phyloP scores from a whole-genome alignment of 2,113 vertebrate genomes.

The Menidia beryllina region DNA sequence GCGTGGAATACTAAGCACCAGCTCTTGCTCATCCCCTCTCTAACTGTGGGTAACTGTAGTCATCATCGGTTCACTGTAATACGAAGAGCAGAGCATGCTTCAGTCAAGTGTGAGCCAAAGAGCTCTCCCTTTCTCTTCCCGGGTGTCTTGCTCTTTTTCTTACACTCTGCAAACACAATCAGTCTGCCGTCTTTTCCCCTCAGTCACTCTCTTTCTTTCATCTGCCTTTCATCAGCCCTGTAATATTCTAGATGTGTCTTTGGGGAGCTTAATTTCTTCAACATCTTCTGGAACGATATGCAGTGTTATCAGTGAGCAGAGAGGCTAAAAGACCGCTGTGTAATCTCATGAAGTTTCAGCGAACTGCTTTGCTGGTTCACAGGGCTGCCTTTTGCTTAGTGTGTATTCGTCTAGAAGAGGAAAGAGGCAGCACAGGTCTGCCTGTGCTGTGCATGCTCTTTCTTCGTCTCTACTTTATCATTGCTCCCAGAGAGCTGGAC shows the following conservation, averaged over 20 bases:
- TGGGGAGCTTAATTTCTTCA: constrained; percentile 19
- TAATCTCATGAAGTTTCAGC: constrained; percentile 42
- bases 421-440: constrained; percentile 28
- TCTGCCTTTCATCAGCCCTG: constrained; percentile 6
- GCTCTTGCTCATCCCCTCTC: constrained; percentile 45
- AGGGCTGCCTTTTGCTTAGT: constrained; percentile 16
- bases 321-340: constrained; percentile 37
- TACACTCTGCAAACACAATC: neutral
- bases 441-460: constrained; percentile 36
- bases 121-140: constrained; percentile 33
- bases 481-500: constrained; percentile 40
- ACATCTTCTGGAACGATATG: constrained; percentile 12
- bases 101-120: constrained; percentile 56
- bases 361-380: constrained; percentile 30
- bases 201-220: constrained; percentile 2
- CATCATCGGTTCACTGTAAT: constrained; percentile 50
- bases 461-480: constrained; percentile 37
- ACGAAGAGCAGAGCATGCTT: constrained; percentile 46
- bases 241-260: constrained; percentile 29
- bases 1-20: constrained; percentile 73
- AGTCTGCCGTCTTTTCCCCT: neutral
- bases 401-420: constrained; percentile 30
- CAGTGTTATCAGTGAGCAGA: constrained; percentile 29
- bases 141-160: constrained; percentile 15
- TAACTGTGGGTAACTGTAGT: constrained; percentile 48